Evolutionary conservation across 2,888 invertebrate species (phyloP).

Genomic region (Mesopsocus fuscifrons): DNA sequence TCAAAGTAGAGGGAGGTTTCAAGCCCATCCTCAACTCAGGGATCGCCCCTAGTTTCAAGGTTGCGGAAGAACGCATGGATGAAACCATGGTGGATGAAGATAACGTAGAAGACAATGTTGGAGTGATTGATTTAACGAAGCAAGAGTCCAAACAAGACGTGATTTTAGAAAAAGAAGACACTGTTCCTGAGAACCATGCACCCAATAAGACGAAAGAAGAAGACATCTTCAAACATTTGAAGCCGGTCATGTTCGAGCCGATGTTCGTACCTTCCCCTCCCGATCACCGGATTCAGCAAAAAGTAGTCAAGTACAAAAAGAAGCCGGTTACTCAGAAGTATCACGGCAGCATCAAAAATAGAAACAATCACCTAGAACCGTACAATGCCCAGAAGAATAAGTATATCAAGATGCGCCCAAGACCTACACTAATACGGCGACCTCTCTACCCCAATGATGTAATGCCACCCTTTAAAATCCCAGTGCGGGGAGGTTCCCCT

Average conservation of each 20-base stretch:
- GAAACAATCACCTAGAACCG: conserved; percentile 6
- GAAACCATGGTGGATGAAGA: conserved; percentile 18
- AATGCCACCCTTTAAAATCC: conserved; percentile 13
- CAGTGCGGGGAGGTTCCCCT: conserved; percentile 12
- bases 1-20: conserved; percentile 69
- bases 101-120: conserved; percentile 25
- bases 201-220: conserved; percentile 19
- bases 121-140: conserved; percentile 23
- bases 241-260: conserved; percentile 48
- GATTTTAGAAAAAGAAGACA: conserved; percentile 23
- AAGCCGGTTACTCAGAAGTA: conserved; percentile 15
- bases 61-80: conserved; percentile 33
- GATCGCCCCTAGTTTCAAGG: conserved; percentile 25
- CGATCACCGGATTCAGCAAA: conserved; percentile 29
- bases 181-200: conserved; percentile 7
- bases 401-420: conserved; percentile 7
- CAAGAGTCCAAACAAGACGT: conserved; percentile 20
- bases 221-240: conserved; percentile 28
- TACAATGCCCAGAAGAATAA: conserved; percentile 8
- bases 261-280: conserved; percentile 65
- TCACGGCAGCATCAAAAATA: conserved; percentile 1
- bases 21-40: conserved; percentile 45
- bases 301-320: conserved; percentile 15
- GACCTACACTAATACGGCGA: conserved; percentile 11
- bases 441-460: conserved; percentile 15